Evolutionary conservation across 2,888 invertebrate species (phyloP).

Genomic region (Allophyes oxyacanthae): DNA sequence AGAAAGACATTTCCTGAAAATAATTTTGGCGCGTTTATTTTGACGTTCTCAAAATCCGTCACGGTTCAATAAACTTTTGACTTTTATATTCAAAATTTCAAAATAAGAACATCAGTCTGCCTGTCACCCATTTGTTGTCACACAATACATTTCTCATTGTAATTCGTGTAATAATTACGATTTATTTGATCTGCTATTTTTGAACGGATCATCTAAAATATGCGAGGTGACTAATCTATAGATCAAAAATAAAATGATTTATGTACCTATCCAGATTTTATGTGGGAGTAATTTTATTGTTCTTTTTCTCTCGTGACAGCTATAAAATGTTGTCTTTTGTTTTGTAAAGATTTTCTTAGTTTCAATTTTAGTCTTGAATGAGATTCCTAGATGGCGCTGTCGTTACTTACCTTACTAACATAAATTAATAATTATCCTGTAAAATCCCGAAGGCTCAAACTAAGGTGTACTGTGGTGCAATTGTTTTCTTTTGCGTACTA

Average conservation of each 20-base stretch:
- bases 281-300: no score
- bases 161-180: constrained; percentile 5
- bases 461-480: no score
- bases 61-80: constrained; percentile 21
- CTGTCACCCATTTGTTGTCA: constrained; percentile 12
- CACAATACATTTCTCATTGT: constrained; percentile 24
- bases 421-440: no score
- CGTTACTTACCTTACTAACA: no score
- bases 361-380: no score
- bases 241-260: constrained; percentile 6
- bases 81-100: constrained; percentile 1
- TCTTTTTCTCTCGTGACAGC: no score
- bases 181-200: constrained; percentile 38
- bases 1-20: constrained; percentile 36
- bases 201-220: not conserved
- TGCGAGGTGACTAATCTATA: constrained; percentile 21
- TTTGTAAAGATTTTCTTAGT: no score
- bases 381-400: no score
- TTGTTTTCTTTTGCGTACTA: no score
- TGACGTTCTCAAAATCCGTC: constrained; percentile 10
- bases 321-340: no score
- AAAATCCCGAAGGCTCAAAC: no score
- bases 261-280: not conserved
- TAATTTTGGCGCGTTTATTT: constrained; percentile 2
- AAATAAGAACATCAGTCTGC: no score